Evolutionary conservation across 1,140 invertebrate species (phyloP), one percentile per base, ranked within the genome.

Genomic region (Metopolophium dirhodum): DNA sequence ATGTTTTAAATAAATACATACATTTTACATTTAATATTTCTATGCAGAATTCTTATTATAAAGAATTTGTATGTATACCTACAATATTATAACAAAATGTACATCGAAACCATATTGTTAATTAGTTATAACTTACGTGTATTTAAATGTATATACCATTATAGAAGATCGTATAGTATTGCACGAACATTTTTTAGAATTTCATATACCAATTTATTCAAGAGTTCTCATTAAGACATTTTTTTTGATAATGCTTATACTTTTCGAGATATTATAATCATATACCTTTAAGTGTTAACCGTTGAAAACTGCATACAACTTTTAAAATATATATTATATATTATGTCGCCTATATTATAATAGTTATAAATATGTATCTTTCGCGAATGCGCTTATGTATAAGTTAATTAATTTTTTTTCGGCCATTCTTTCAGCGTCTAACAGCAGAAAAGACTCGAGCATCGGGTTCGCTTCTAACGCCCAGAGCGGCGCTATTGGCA

Each of bases 381-480:
- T 61, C 2, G 4, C 6, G 26, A 20, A 14, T 51, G 11, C 49
- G 14, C 18, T 51, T 51, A 8, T 11, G 49, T 3, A 2, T 51
- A 51, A 51, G 14, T 51, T 61, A 4, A 61, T 61, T 41, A 1
- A 54, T n/a, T 93, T 94, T 51, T 57, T n/a, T 91, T 3, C 11
- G 3, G 9, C 4, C 26, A 41, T 14, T 54, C 2, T 85, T 83
- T 61, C 41, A 93, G 93, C 45, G 20, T 94, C 94, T 4, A 90
- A 90, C 57, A 61, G n/a, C 23, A 90, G 89, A 68, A 90, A 90
- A 90, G 89, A 90, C 41, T 23, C 57, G 11, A 9, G 57, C 37
- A 90, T 90, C 1, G 89, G 97, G 23, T 96, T 97, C 90, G 96
- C 97, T 87, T 97, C 97, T 30, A 94, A 94, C 54, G 91, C 91